Conservation (phyloP, 2,797 vertebrate genomes). For the Pogoniulus pusillus region DNA sequence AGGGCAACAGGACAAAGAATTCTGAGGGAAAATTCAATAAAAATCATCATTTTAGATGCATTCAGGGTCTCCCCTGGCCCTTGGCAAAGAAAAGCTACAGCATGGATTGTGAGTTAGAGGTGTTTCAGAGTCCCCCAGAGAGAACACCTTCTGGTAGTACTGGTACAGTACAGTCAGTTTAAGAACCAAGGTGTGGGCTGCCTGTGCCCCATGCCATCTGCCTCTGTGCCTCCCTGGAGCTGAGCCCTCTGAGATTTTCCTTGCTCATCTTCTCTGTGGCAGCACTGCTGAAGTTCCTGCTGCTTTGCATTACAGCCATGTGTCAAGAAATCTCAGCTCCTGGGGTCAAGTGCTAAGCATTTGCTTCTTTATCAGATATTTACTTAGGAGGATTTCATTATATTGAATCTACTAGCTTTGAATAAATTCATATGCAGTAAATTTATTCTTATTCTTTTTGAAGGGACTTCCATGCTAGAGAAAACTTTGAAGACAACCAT, state of each 20-base stretch:
- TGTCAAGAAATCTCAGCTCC: conserved; percentile 62
- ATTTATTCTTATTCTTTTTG: conserved; percentile 73
- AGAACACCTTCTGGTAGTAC: background rate
- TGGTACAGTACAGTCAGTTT: background rate
- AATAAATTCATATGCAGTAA: conserved; percentile 76
- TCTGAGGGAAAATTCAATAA: background rate
- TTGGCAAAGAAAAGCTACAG: background rate
- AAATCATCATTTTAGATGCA: background rate
- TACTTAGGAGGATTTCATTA: conserved; percentile 78
- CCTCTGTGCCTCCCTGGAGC: background rate
- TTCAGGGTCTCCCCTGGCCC: rapidly evolving
- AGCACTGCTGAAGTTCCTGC: background rate
- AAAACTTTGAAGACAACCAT: conserved; percentile 74
- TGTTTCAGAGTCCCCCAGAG: background rate
- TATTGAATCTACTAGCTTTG: conserved; percentile 72
- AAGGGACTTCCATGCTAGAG: conserved; percentile 68
- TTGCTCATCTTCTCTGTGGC: background rate
- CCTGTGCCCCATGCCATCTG: background rate
- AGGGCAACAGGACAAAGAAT: background rate
- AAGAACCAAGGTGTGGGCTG: background rate
- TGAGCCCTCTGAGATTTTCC: background rate
- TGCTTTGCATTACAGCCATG: conserved; percentile 18
- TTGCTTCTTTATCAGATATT: conserved; percentile 77
- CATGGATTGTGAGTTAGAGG: background rate
- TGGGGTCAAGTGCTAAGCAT: conserved; percentile 69